Percentiles rank a stretch among this genome's conserved stretches.
phyloP scores from a whole-genome alignment of 1,140 invertebrate species.

The Aphidius gifuensis region DNA sequence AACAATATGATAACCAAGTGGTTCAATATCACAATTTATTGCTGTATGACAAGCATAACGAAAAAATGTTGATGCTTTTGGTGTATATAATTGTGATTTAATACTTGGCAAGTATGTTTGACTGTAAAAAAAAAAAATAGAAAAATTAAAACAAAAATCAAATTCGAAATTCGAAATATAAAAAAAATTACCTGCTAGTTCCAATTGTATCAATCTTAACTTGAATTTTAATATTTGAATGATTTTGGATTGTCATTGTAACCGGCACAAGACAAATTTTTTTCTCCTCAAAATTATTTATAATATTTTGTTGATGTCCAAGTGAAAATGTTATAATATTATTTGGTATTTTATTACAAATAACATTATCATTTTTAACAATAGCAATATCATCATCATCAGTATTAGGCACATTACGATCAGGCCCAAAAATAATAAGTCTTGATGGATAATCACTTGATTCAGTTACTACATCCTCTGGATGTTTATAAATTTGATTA shows the following conservation, averaged over 20 bases:
- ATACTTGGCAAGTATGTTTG: conserved; percentile 42
- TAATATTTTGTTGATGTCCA: conserved; percentile 37
- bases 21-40: conserved; percentile 42
- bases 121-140: conserved; percentile 39
- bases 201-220: conserved; percentile 49
- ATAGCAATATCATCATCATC: conserved; percentile 10
- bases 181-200: conserved; percentile 44
- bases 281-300: conserved; percentile 45
- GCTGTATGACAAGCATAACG: conserved; percentile 50
- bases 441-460: conserved; percentile 41
- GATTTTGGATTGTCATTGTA: conserved; percentile 48
- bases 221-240: conserved; percentile 39
- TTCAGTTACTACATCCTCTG: conserved; percentile 35
- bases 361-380: conserved; percentile 36
- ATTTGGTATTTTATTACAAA: conserved; percentile 39
- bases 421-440: conserved; percentile 51
- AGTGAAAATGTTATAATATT: conserved; percentile 46
- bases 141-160: conserved; percentile 24
- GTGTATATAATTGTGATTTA: conserved; percentile 48
- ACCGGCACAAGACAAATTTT: conserved; percentile 47
- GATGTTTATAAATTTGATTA: conserved; percentile 46
- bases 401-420: conserved; percentile 41
- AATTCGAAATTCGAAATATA: conserved; percentile 1
- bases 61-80: conserved; percentile 50
- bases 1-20: conserved; percentile 35